Evolutionary conservation across 2,113 vertebrate species (phyloP).

Genomic region (Gnathonemus longibarbis): DNA sequence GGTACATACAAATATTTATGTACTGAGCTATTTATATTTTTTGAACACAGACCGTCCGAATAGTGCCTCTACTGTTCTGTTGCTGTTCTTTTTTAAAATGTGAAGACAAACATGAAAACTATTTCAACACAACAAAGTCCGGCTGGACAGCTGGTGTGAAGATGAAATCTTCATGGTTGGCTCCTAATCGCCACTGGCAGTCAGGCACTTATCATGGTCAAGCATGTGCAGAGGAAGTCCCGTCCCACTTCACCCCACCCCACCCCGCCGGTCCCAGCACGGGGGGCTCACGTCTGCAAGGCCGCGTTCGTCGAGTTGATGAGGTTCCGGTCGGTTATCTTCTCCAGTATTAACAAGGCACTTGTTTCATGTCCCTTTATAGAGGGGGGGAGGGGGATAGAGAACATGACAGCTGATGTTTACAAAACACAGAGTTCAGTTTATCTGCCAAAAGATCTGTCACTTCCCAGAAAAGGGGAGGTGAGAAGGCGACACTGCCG

Average conservation of each 20-base stretch:
- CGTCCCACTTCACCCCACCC: not conserved
- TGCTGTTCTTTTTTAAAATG: no score
- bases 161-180: not conserved
- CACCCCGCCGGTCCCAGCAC: not conserved
- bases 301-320: conserved; percentile 95
- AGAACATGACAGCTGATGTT: not conserved
- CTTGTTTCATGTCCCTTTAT: conserved; percentile 97
- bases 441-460: not conserved
- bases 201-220: not conserved
- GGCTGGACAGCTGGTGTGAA: not conserved
- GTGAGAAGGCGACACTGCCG: not conserved
- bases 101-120: not conserved
- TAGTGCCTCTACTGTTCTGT: not conserved
- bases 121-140: not conserved
- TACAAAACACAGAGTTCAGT: not conserved
- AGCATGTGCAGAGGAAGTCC: not conserved
- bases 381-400: conserved; percentile 14
- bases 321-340: conserved; percentile 94
- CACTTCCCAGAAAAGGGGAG: not conserved
- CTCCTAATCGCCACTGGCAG: not conserved
- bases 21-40: not conserved
- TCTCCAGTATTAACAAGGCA: conserved; percentile 99
- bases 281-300: conserved; percentile 88
- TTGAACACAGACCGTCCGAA: not conserved
- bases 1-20: not conserved